Evolutionary conservation across 2,797 vertebrate species (phyloP), one percentile per base, ranked within the genome.

Genomic region (Mallotus villosus): DNA sequence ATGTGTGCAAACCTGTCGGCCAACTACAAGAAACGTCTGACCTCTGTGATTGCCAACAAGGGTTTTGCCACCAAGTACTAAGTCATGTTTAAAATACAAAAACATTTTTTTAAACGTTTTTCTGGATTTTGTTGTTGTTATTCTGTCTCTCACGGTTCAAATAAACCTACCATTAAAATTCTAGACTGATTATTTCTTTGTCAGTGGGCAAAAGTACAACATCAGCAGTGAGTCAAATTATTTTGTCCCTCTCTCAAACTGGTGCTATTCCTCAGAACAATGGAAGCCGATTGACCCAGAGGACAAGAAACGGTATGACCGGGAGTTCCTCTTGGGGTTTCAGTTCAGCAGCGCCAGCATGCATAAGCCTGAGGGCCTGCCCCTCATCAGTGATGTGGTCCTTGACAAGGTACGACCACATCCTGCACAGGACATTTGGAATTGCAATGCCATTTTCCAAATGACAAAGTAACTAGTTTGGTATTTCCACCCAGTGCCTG

Each of bases 291-390:
- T 97, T 53, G 93, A 98, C 81, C 94, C 95, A 0, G 97, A 99
- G 72, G 96, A 96, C 55, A 99, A 99, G 90, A 99, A 98, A 82
- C 88, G 90, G 51, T 99, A 99, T 1, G 95, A 98, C 81, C 92
- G 97, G 4, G 96, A 97, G 68, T 99, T 99, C 85, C 91, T 99
- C 46, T 92, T 99, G 73, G 92, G 95, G 71, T 98, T 97, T 90
- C 98, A 98, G 89, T 99, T 96, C 79, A 96, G 92, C 68, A 90
- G 93, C 12, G 97, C 96, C 77, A 98, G 97, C 81, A 94, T 98
- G 96, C 90, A 97, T 91, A 99, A 98, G 87, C 97, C 98, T 0
- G 97, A 98, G 80, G 97, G 97, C 21, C 89, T 99, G 81, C 98
- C 98, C 0, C 87, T 91, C 77, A 99, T 99, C 87, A 96, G 91